Evolutionary conservation across 2,888 invertebrate genomes (phyloP).

Genomic region (Mayetiola destructor): DNA sequence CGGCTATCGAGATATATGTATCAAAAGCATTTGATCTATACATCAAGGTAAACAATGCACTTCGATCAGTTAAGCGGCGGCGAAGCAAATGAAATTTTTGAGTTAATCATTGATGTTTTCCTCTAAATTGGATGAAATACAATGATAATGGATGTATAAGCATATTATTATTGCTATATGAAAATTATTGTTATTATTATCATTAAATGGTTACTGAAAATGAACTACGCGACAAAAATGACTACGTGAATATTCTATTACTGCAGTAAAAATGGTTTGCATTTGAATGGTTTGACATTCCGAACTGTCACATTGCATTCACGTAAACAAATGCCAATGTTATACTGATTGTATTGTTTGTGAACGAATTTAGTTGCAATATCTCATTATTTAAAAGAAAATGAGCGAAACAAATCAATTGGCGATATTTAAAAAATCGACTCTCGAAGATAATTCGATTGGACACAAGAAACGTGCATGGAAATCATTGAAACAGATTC

Average conservation of each 20-base stretch:
- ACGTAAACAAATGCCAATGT: background rate
- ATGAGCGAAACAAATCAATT: background rate
- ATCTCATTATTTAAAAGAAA: background rate
- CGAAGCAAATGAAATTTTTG: no score
- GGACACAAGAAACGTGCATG: constrained; percentile 61
- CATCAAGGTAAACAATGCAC: no score
- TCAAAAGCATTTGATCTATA: background rate
- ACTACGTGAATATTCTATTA: background rate
- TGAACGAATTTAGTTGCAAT: background rate
- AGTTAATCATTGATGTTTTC: no score
- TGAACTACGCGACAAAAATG: no score
- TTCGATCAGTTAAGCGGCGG: no score
- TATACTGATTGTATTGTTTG: background rate
- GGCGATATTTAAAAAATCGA: constrained; percentile 24
- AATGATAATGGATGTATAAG: no score
- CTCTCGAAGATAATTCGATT: constrained; percentile 23
- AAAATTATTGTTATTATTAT: no score
- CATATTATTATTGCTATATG: no score
- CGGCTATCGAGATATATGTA: constrained; percentile 12
- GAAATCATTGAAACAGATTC: constrained; percentile 79
- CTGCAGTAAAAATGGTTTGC: no score
- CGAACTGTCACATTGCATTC: background rate
- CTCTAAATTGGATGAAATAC: no score
- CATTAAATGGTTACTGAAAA: no score
- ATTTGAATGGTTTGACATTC: background rate